A percentile compares a stretch with the other conserved stretches of the same genome.
These are phyloP conservation scores for Semaprochilodus insignis DNA, from an alignment of 2,797 vertebrate species.

Conservation along the genomic window DNA sequence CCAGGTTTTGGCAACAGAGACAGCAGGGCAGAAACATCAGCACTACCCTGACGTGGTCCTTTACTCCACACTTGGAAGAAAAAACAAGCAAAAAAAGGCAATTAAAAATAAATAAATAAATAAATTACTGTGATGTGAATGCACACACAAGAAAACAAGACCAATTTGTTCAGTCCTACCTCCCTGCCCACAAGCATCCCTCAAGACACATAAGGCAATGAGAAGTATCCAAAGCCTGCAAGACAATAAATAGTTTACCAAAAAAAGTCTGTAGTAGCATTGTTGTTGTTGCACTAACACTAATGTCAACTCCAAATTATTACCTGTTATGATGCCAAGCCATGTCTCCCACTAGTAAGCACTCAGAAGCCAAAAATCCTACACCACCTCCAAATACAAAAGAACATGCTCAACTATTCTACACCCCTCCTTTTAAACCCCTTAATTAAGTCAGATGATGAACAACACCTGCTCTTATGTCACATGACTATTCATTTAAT, in stretches of 20 bases:
- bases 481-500: not conserved
- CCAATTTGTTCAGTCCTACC: not conserved
- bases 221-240: not conserved
- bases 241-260: not conserved
- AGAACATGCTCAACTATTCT: rapidly evolving
- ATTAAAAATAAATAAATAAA: no score
- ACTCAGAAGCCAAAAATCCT: not conserved
- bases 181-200: not conserved
- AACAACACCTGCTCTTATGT: not conserved
- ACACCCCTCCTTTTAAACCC: not conserved
- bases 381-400: not conserved
- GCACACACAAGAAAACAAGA: not conserved
- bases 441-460: not conserved
- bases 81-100: not conserved
- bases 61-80: not conserved
- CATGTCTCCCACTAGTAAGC: not conserved
- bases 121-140: no score
- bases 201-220: not conserved
- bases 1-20: not conserved
- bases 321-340: not conserved
- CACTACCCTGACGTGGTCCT: not conserved
- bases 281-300: no score
- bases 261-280: no score
- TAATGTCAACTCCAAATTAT: not conserved
- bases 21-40: not conserved